These are phyloP conservation scores for Falco biarmicus DNA, from an alignment of 2,797 vertebrate species.

Conservation along the genomic window DNA sequence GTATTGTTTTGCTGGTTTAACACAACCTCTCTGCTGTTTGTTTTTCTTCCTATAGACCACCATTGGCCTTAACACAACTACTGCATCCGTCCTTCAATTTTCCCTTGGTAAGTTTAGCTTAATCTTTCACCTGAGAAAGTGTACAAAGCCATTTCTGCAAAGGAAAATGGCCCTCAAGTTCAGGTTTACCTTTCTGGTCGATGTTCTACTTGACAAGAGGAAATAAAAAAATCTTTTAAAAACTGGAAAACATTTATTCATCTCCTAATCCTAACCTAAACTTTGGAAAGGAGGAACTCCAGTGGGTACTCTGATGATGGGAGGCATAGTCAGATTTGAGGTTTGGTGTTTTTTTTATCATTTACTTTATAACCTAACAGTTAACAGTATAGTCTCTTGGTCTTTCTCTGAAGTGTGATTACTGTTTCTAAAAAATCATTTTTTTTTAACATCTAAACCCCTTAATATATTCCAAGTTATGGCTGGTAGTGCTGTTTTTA, in stretches of 20 bases:
- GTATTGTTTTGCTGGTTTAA: constrained; percentile 18
- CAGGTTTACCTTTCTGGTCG: not conserved
- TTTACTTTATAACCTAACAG: not conserved
- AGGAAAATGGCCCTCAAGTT: not conserved
- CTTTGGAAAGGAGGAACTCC: not conserved
- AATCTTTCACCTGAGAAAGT: not conserved
- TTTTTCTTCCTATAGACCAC: constrained; percentile 81
- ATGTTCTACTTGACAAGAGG: not conserved
- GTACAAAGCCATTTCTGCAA: not conserved
- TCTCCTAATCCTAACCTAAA: not conserved
- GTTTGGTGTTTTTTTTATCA: not conserved
- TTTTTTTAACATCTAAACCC: not conserved
- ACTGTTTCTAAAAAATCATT: not conserved
- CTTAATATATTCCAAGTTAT: not conserved
- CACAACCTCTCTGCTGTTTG: not conserved
- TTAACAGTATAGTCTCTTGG: not conserved
- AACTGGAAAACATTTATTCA: not conserved
- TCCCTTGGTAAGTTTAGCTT: constrained; percentile 89
- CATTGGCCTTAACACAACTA: constrained; percentile 91
- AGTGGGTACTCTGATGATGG: not conserved
- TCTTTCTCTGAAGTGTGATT: not conserved
- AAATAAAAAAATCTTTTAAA: not conserved
- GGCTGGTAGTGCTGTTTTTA: not conserved
- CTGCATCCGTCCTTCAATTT: constrained; percentile 95
- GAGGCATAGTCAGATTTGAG: not conserved